Percentiles rank a stretch among this genome's conserved stretches.
These are phyloP conservation scores for Clarias laeviceps DNA, from an alignment of 2,797 vertebrate species.

Conservation along the genomic window DNA sequence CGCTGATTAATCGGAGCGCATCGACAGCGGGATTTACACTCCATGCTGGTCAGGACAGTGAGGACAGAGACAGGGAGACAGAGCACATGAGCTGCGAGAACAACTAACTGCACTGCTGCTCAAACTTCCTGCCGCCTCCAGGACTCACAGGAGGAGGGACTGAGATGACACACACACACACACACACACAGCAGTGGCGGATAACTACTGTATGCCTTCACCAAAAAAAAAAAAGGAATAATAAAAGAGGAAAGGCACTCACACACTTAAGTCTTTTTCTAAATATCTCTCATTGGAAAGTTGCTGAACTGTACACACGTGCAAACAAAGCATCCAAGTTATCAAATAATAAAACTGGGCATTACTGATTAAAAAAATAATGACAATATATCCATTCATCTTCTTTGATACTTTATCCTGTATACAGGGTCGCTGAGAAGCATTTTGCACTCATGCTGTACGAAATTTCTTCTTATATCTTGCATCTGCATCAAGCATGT, in stretches of 20 bases:
- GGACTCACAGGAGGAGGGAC: neutral
- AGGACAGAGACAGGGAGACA: neutral
- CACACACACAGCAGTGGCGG: too few relatives aligned
- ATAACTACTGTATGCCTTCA: too few relatives aligned
- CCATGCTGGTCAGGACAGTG: constrained; percentile 57
- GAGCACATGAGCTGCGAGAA: constrained; percentile 22
- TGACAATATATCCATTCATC: too few relatives aligned
- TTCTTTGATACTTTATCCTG: too few relatives aligned
- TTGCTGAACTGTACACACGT: too few relatives aligned
- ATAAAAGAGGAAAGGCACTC: too few relatives aligned
- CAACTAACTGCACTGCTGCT: neutral
- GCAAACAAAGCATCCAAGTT: neutral
- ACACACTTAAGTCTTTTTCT: neutral
- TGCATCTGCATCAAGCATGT: neutral
- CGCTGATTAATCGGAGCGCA: constrained; percentile 18
- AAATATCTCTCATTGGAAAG: neutral
- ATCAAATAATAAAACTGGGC: neutral
- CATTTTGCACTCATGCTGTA: too few relatives aligned
- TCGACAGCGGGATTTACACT: neutral
- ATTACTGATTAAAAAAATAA: neutral
- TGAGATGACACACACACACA: neutral
- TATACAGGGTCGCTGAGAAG: too few relatives aligned
- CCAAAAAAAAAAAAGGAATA: too few relatives aligned
- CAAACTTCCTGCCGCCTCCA: constrained; percentile 68
- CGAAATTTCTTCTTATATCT: neutral